Conservation (phyloP, 2,888 invertebrate genomes). For the Luperina nickerlii region DNA sequence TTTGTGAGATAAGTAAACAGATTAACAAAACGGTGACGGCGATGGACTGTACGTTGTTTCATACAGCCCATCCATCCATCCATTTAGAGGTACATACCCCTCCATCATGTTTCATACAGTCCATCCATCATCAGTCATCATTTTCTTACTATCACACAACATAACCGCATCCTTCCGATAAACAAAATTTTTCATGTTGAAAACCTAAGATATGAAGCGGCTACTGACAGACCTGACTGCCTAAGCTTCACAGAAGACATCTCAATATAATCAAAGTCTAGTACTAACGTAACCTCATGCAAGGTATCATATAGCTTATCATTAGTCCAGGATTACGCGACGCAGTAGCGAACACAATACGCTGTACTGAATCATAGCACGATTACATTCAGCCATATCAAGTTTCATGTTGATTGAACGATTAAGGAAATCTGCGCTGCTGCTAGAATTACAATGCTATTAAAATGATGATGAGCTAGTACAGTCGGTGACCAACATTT, state of each 20-base stretch:
- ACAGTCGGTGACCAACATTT: not conserved
- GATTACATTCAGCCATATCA: conserved; percentile 25
- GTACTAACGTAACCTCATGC: not conserved
- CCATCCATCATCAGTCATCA: not conserved
- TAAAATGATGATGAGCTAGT: not conserved
- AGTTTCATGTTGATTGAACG: conserved; percentile 26
- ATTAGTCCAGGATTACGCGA: conserved; percentile 1
- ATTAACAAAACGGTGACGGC: not conserved
- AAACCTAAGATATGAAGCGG: not conserved
- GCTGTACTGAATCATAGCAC: conserved; percentile 20
- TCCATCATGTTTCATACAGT: not conserved
- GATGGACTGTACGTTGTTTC: not conserved
- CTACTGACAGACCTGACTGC: not conserved
- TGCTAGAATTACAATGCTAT: conserved; percentile 17
- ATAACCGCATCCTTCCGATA: no score
- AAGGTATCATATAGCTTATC: conserved; percentile 16
- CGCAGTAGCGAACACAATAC: conserved; percentile 19
- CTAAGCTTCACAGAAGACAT: not conserved
- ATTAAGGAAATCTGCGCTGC: conserved; percentile 28
- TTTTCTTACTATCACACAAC: not conserved
- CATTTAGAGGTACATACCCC: no score
- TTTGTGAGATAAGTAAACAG: not conserved
- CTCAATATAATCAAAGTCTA: not conserved
- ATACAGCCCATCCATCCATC: no score
- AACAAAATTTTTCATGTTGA: not conserved